phyloP scores from a whole-genome alignment of 1,140 invertebrate species.

The Mactra quadrangularis region DNA sequence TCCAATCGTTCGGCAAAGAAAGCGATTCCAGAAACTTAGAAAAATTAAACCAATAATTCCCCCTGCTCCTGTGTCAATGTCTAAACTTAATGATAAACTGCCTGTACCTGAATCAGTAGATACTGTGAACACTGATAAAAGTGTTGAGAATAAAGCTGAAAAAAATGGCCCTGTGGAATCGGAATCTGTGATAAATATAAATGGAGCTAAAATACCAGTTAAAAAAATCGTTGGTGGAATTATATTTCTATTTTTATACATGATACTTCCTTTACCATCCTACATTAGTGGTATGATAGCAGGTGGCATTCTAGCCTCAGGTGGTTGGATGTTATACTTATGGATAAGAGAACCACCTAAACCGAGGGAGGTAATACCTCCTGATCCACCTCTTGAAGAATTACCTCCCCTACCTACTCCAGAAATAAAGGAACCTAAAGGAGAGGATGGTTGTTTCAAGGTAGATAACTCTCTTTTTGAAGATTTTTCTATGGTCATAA shows the following conservation, averaged over 20 bases:
- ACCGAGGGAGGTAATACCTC: slow-evolving; percentile 61
- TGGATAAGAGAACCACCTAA: slow-evolving; percentile 70
- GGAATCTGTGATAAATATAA: slow-evolving; percentile 54
- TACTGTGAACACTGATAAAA: neutral
- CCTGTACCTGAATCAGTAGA: neutral
- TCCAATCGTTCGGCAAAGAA: slow-evolving; percentile 29
- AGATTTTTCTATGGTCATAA: no score
- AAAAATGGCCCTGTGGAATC: neutral
- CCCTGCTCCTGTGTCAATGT: slow-evolving; percentile 41
- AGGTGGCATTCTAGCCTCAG: slow-evolving; percentile 70
- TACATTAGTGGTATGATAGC: slow-evolving; percentile 79
- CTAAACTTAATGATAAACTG: slow-evolving; percentile 34
- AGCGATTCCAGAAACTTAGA: slow-evolving; percentile 32
- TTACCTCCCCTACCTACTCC: slow-evolving; percentile 77
- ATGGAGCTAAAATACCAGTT: slow-evolving; percentile 68
- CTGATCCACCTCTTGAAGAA: slow-evolving; percentile 67
- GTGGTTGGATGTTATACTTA: slow-evolving; percentile 69
- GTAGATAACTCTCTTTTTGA: no score
- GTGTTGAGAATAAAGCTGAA: neutral
- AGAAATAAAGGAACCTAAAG: slow-evolving; percentile 77
- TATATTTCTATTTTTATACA: slow-evolving; percentile 71
- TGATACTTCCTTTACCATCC: slow-evolving; percentile 79
- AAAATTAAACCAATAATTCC: slow-evolving; percentile 55
- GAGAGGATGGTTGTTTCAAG: slow-evolving; percentile 78
- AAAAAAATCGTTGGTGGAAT: slow-evolving; percentile 63